Conservation (phyloP, 1,140 invertebrate genomes). For the Theocolax elegans region DNA sequence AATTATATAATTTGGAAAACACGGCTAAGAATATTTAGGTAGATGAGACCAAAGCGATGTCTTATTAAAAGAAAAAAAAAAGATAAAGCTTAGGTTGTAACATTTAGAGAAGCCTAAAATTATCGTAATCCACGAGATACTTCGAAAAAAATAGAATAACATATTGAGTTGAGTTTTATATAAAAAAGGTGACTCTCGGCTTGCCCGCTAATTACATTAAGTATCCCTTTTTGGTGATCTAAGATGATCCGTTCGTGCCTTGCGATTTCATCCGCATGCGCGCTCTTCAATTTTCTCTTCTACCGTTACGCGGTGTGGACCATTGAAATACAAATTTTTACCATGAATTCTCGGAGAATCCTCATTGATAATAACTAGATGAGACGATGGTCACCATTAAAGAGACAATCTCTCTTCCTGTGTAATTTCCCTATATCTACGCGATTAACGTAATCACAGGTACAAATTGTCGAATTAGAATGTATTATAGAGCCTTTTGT, state of each 20-base stretch:
- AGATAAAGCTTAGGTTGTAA: no score
- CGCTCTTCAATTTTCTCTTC: conserved; percentile 26
- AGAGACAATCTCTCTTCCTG: conserved; percentile 31
- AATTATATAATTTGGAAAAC: conserved; percentile 14
- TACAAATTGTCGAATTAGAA: conserved; percentile 25
- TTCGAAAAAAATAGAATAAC: no score
- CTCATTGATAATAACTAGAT: conserved; percentile 21
- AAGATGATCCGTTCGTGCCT: conserved; percentile 45
- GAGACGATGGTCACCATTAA: conserved; percentile 25
- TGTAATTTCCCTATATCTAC: conserved; percentile 30
- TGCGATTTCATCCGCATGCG: conserved; percentile 36
- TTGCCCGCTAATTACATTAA: conserved; percentile 58
- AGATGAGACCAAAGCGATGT: conserved; percentile 46
- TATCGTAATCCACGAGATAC: conserved; percentile 35
- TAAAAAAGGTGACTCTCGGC: conserved; percentile 6
- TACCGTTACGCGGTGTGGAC: conserved; percentile 12
- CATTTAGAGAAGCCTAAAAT: conserved; percentile 11
- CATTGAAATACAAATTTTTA: neutral
- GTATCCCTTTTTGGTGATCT: conserved; percentile 50
- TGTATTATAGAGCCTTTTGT: conserved; percentile 6
- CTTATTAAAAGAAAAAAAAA: no score
- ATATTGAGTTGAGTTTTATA: conserved; percentile 2
- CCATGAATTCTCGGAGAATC: conserved; percentile 7
- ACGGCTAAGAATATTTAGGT: conserved; percentile 35
- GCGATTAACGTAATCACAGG: conserved; percentile 28